Evolutionary conservation across 2,888 invertebrate species (phyloP), one percentile per base, ranked within the genome.

Genomic region (Napeogenes sylphis): DNA sequence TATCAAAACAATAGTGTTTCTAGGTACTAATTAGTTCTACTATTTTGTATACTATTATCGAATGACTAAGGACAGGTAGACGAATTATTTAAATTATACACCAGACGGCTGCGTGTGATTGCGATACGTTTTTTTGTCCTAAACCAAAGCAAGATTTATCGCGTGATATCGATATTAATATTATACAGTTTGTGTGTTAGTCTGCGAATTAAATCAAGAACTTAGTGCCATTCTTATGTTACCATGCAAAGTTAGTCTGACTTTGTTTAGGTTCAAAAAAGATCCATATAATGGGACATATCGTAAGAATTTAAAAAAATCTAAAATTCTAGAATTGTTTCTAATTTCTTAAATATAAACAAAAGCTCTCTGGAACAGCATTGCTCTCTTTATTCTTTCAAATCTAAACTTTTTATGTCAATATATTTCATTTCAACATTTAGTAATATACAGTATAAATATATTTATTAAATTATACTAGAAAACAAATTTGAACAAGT

Each of bases 71-170:
- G 78, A 80, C 85, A 85, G 84, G 80, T 82, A 83, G 79, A 80
- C 74, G 77, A 77, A 84, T 86, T 85, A 86, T 86, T 83, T 72
- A 87, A 87, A 89, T 87, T 79, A 83, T 76, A 77, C 75, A 59
- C 62, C 63, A 63, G 71, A 67, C 69, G 75, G 70, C 84, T 73
- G 89, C 89, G 87, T 90, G 88, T 74, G 79, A 78, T 78, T 83
- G 80, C 82, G 77, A 80, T 85, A 79, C 68, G 77, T 71, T 86
- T 89, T 87, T 90, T 89, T 87, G 83, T 85, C 82, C 76, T 76
- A 68, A 75, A 78, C 80, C 84, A 86, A 76, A 77, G 78, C 78
- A 74, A 61, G 58, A 76, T 72, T 70, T 78, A 77, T 88, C 75
- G 87, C 88, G 87, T 88, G 89, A 84, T 87, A 81, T 81, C 76